phyloP scores from a whole-genome alignment of 2,113 vertebrate genomes.

The Boulengeromyrus knoepffleri region DNA sequence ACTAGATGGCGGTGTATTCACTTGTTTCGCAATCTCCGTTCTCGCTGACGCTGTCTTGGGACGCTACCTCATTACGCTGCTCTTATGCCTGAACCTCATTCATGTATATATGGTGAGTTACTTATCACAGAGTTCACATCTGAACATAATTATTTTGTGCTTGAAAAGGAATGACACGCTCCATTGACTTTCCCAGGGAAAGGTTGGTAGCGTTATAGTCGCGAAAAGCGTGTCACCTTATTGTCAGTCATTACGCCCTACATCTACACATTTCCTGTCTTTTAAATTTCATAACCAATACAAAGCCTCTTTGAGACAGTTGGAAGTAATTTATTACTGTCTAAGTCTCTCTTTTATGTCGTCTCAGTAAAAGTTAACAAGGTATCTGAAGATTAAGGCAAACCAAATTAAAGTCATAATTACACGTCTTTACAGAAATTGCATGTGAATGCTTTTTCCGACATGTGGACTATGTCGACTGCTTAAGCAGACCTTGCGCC shows the following conservation, averaged over 20 bases:
- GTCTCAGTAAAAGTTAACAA: conserved; percentile 19
- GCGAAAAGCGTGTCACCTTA: conserved; percentile 16
- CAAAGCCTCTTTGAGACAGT: conserved; percentile 18
- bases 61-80: conserved; percentile 24
- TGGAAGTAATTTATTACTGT: conserved; percentile 29
- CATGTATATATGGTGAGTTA: background rate
- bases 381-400: conserved; percentile 20
- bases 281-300: conserved; percentile 15
- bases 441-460: conserved; percentile 20
- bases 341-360: conserved; percentile 27
- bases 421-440: conserved; percentile 22
- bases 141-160: conserved; percentile 41
- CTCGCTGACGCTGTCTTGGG: background rate
- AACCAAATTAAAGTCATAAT: conserved; percentile 20
- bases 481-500: background rate
- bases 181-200: conserved; percentile 30
- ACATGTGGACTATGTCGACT: conserved; percentile 1
- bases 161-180: conserved; percentile 30
- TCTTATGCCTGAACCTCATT: conserved; percentile 16
- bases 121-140: conserved; percentile 29
- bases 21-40: conserved; percentile 18
- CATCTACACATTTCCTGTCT: background rate
- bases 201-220: conserved; percentile 19
- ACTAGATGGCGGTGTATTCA: conserved; percentile 47
- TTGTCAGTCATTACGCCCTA: background rate